Evolutionary conservation across 1,140 invertebrate species (phyloP).

Genomic region (Hyphantria cunea): DNA sequence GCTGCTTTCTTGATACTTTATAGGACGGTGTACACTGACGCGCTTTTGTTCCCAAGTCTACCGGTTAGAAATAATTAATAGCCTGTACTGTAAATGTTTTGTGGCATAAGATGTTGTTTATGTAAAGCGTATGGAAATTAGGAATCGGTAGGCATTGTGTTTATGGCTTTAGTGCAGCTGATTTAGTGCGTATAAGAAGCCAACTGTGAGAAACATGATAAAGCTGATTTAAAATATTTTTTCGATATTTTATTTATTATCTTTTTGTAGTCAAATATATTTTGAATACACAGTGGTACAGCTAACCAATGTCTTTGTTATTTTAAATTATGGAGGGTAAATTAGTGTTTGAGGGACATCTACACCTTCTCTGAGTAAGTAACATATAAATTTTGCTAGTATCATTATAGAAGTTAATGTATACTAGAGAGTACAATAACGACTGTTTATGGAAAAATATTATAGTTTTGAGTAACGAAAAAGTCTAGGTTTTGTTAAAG

Average conservation of each 20-base stretch:
- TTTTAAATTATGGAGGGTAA: too few relatives aligned
- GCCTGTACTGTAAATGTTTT: neutral
- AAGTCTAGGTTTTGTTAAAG: too few relatives aligned
- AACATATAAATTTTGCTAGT: too few relatives aligned
- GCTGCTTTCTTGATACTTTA: conserved; percentile 38
- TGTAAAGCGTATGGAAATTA: neutral
- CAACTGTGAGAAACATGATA: neutral
- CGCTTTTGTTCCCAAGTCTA: neutral
- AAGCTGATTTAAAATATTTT: too few relatives aligned
- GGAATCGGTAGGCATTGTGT: neutral
- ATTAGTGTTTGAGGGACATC: too few relatives aligned
- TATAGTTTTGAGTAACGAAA: too few relatives aligned
- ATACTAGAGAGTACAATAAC: too few relatives aligned
- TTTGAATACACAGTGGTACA: too few relatives aligned
- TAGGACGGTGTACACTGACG: conserved; percentile 27
- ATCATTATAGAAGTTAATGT: too few relatives aligned
- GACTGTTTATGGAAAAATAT: too few relatives aligned
- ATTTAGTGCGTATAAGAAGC: neutral
- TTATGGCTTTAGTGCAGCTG: neutral
- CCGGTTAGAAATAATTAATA: neutral
- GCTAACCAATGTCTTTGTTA: too few relatives aligned
- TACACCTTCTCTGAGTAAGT: too few relatives aligned
- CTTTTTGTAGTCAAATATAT: neutral
- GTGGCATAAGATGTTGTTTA: neutral
- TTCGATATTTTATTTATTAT: neutral